Percentiles rank a stretch among this genome's conserved stretches.
Evolutionary conservation across 2,797 vertebrate species (phyloP).

Genomic region (Arrhamphus sclerolepis): DNA sequence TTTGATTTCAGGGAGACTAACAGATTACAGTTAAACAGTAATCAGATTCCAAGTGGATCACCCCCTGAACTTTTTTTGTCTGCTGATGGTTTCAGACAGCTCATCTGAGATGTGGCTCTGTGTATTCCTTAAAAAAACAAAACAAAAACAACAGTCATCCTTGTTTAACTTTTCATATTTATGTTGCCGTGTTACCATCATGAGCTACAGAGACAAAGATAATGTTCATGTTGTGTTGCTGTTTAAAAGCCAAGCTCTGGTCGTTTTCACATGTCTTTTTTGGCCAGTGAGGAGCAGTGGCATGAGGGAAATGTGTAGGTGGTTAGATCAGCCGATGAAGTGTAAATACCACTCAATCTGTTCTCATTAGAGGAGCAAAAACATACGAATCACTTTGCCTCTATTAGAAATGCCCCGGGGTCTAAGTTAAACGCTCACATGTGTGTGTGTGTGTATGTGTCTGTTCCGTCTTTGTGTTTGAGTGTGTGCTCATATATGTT

Average conservation of each 20-base stretch:
- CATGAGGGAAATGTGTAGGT: slow-evolving; percentile 76
- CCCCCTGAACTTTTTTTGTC: neutral
- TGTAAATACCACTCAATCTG: slow-evolving; percentile 85
- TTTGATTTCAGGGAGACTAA: too few relatives aligned
- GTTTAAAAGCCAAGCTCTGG: slow-evolving; percentile 65
- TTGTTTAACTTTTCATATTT: slow-evolving; percentile 44
- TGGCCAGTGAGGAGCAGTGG: slow-evolving; percentile 68
- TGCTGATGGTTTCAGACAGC: slow-evolving; percentile 7
- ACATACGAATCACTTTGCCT: slow-evolving; percentile 76
- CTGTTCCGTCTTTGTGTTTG: slow-evolving; percentile 29
- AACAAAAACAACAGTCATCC: slow-evolving; percentile 30
- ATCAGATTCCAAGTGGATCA: too few relatives aligned
- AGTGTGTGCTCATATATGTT: slow-evolving; percentile 35
- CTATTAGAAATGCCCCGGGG: slow-evolving; percentile 78
- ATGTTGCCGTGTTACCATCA: slow-evolving; percentile 25
- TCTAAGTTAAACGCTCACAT: slow-evolving; percentile 50
- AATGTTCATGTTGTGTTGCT: slow-evolving; percentile 61
- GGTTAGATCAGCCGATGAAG: slow-evolving; percentile 78
- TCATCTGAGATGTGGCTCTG: slow-evolving; percentile 1
- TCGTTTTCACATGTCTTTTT: slow-evolving; percentile 74
- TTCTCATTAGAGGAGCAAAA: slow-evolving; percentile 81
- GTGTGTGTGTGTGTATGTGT: slow-evolving; percentile 32
- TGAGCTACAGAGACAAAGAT: slow-evolving; percentile 62
- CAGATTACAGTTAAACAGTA: too few relatives aligned
- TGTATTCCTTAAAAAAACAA: slow-evolving; percentile 7